phyloP scores from a whole-genome alignment of 1,140 invertebrate species.

The Calephelis nemesis region DNA sequence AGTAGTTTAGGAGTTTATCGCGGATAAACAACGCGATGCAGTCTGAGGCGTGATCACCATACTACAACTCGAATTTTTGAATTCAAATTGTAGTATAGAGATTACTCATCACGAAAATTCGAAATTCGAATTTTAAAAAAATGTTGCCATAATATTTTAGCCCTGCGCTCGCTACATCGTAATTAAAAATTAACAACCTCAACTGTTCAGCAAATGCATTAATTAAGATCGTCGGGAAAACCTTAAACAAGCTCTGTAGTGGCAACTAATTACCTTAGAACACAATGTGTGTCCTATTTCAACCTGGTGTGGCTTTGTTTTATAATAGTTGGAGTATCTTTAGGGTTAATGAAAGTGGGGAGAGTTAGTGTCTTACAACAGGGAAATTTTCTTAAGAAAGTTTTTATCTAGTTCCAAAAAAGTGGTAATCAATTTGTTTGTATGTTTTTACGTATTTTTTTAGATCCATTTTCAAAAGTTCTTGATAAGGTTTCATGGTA shows the following conservation, averaged over 20 bases:
- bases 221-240: slow-evolving; percentile 61
- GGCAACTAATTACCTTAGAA: slow-evolving; percentile 50
- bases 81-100: no score
- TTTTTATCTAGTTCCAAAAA: no score
- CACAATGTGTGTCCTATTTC: slow-evolving; percentile 29
- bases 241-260: slow-evolving; percentile 48
- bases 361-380: no score
- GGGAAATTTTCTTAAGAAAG: no score
- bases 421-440: no score
- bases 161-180: slow-evolving; percentile 35
- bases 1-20: no score
- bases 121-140: neutral
- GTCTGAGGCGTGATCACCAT: no score
- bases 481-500: no score
- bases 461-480: no score
- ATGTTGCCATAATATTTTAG: slow-evolving; percentile 22
- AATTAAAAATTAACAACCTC: slow-evolving; percentile 61
- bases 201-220: slow-evolving; percentile 65
- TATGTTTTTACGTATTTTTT: no score
- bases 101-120: neutral
- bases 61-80: no score
- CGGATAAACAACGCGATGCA: no score
- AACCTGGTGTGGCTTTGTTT: slow-evolving; percentile 13
- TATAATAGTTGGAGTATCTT: slow-evolving; percentile 21
- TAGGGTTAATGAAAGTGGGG: neutral